phyloP scores from a whole-genome alignment of 1,140 invertebrate species.

The Drosophila malerkotliana region DNA sequence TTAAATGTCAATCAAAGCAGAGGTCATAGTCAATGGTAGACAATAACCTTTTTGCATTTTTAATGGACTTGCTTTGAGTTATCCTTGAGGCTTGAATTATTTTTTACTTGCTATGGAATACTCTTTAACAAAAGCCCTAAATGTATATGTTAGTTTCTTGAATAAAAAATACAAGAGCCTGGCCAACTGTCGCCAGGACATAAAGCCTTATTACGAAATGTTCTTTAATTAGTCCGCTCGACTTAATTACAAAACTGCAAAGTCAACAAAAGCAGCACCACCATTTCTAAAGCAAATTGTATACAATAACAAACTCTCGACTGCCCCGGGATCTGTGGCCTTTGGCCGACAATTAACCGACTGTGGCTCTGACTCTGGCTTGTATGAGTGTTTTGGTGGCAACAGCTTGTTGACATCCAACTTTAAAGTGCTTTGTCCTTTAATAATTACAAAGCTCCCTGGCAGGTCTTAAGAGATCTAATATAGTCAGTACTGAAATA shows the following conservation, averaged over 20 bases:
- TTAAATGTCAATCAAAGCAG: constrained; percentile 45
- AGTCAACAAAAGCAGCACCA: constrained; percentile 47
- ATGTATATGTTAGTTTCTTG: background rate
- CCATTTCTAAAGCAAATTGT: constrained; percentile 14
- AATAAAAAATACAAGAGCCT: background rate
- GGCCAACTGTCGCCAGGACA: constrained; percentile 36
- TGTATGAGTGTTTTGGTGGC: constrained; percentile 20
- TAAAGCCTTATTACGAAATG: constrained; percentile 63
- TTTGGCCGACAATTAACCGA: constrained; percentile 47
- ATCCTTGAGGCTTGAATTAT: constrained; percentile 32
- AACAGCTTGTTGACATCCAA: constrained; percentile 57
- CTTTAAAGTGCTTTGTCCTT: constrained; percentile 42
- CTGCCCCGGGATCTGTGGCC: constrained; percentile 21
- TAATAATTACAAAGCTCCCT: constrained; percentile 23
- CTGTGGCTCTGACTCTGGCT: constrained; percentile 3
- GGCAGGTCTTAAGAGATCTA: constrained; percentile 3
- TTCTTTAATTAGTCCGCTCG: constrained; percentile 66
- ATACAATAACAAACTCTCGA: constrained; percentile 25
- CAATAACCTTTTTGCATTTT: constrained; percentile 46
- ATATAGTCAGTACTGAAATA: constrained; percentile 8
- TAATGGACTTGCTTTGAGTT: constrained; percentile 20
- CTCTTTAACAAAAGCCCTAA: constrained; percentile 27
- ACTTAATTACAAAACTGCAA: constrained; percentile 71
- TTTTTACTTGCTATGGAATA: constrained; percentile 44
- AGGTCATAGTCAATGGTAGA: constrained; percentile 17